These are phyloP conservation scores for Esox niger DNA, from an alignment of 2,113 vertebrate species.

Conservation along the genomic window DNA sequence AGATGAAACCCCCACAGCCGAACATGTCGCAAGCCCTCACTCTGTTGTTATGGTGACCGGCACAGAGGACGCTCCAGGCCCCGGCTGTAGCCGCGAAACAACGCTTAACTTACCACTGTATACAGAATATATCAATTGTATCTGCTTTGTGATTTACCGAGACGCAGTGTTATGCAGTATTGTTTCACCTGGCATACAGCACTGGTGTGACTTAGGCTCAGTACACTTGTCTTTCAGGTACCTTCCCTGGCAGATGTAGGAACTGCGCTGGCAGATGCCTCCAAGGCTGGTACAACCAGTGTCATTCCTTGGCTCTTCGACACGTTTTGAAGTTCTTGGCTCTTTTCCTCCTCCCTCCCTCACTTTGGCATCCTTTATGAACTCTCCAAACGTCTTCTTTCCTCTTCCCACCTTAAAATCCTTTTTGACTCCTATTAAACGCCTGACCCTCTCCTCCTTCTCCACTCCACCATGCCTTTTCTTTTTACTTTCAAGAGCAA, in stretches of 20 bases:
- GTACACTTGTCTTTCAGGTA: conserved; percentile 55
- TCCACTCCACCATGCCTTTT: not conserved
- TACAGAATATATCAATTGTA: not conserved
- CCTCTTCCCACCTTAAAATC: not conserved
- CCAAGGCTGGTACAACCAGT: conserved; percentile 40
- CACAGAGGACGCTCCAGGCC: conserved; percentile 58
- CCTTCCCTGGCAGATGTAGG: conserved; percentile 50
- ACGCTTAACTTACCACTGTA: not conserved
- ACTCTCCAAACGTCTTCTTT: conserved; percentile 9
- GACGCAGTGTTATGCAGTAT: not conserved
- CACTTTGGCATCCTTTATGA: conserved; percentile 27
- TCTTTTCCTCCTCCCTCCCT: conserved; percentile 21
- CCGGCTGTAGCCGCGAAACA: conserved; percentile 2
- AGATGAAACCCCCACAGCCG: conserved; percentile 59
- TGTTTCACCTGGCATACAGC: conserved; percentile 55
- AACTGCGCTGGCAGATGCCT: conserved; percentile 51
- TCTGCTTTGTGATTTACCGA: not conserved
- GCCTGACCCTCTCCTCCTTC: conserved; percentile 8
- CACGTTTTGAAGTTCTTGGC: conserved; percentile 8
- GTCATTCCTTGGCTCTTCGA: conserved; percentile 15
- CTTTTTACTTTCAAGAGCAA: conserved; percentile 28
- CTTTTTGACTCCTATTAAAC: conserved; percentile 21
- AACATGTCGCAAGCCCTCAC: conserved; percentile 55
- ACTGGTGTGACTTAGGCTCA: conserved; percentile 23
- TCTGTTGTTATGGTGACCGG: conserved; percentile 61